Evolutionary conservation across 2,797 vertebrate species (phyloP), one percentile per base, ranked within the genome.

Genomic region (Morus bassanus): DNA sequence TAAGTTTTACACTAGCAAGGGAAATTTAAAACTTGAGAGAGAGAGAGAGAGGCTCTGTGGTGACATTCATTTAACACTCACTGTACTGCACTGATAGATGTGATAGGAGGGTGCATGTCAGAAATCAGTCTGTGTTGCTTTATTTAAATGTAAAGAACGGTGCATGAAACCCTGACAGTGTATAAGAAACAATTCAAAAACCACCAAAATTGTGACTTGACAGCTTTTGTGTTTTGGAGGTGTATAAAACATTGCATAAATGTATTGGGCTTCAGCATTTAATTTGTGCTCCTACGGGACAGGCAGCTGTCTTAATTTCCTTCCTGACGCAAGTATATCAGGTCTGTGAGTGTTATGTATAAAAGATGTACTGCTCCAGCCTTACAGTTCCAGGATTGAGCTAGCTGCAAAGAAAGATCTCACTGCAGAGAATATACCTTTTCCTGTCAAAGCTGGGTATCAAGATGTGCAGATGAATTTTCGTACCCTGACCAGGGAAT

Each of bases 21-120:
- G 98, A 98, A 97, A 98, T 98, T 97, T 97, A 98, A 98, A 98
- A 98, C 96, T 98, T 97, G 95, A 96, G 97, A 95, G 95, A 95
- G 88, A 91, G 92, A 92, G 93, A 94, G 91, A 95, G 88, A 92
- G 89, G 93, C 95, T 97, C 80, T 46, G 78, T 63, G 91, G 96
- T 91, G 96, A 97, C 86, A 89, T 94, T 97, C 90, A 35, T 96
- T 92, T 92, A 91, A 93, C 94, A 69, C 95, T 89, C 87, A 48
- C 93, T 91, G 73, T 70, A 91, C 85, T 76, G 85, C 61, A 73
- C 61, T 96, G 93, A 97, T 82, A 91, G 92, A 96, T 88, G 94
- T 50, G 88, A 79, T 91, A 68, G 78, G 93, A 85, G 48, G 94
- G 78, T 83, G 53, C 67, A 93, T 91, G 93, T 96, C 91, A 92